Percentiles rank a stretch among this genome's conserved stretches.
Conservation (phyloP, 2,797 vertebrate species). For the Nyctalus aviator region DNA sequence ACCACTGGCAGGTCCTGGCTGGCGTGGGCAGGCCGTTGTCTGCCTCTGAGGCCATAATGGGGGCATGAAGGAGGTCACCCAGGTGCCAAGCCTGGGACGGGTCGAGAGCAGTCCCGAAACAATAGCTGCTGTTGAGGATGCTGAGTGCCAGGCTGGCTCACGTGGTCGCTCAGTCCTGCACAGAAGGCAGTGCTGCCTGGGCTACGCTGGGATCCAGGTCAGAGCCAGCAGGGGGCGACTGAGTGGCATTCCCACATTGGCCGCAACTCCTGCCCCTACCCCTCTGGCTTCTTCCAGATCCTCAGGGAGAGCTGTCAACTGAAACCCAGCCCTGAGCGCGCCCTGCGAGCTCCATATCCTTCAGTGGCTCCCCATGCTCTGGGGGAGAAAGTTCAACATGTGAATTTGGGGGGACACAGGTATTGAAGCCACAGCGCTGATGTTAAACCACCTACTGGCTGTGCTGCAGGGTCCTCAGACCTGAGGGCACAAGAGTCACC, state of each 20-base stretch:
- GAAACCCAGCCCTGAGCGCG: rapidly evolving
- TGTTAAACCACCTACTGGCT: neutral
- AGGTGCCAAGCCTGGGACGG: rapidly evolving
- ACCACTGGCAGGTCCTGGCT: conserved; percentile 62
- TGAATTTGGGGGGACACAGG: rapidly evolving
- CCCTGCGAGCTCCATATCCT: rapidly evolving
- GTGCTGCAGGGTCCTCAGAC: neutral
- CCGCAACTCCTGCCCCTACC: rapidly evolving
- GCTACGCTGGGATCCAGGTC: neutral
- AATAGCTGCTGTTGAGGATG: rapidly evolving
- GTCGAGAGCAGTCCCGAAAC: neutral
- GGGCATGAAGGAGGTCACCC: neutral
- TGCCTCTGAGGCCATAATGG: neutral
- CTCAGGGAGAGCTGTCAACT: rapidly evolving
- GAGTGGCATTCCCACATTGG: rapidly evolving
- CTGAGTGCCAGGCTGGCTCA: neutral
- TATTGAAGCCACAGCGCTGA: neutral
- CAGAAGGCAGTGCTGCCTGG: rapidly evolving
- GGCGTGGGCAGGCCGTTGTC: conserved; percentile 55
- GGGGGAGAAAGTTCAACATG: no score
- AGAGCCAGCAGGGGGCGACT: rapidly evolving
- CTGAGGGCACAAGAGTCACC: neutral
- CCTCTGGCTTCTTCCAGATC: neutral
- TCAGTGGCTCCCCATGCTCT: neutral
- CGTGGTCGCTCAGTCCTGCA: rapidly evolving